A percentile compares a stretch with the other conserved stretches of the same genome.
These are phyloP conservation scores for Panopea generosa DNA, from an alignment of 2,888 invertebrate genomes.

Conservation along the genomic window DNA sequence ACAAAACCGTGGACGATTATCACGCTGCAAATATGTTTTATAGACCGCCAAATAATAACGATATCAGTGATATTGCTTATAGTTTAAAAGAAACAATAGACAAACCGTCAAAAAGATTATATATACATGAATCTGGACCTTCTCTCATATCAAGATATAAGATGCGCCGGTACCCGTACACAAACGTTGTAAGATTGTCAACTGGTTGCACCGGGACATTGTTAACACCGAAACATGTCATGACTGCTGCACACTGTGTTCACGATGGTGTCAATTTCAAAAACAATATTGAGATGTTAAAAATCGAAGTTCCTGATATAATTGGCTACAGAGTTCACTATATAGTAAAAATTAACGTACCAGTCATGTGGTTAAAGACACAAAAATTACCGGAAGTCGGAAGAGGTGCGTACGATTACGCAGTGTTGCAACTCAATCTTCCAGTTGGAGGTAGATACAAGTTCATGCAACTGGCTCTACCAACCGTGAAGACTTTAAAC, in stretches of 20 bases:
- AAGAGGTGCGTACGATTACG: constrained; percentile 77
- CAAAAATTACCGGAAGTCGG: constrained; percentile 55
- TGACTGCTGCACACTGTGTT: constrained; percentile 83
- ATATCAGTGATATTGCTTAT: too few relatives aligned
- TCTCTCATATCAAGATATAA: constrained; percentile 52
- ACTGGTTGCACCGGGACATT: constrained; percentile 82
- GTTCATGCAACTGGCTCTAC: constrained; percentile 75
- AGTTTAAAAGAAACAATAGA: too few relatives aligned
- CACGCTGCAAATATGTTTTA: too few relatives aligned
- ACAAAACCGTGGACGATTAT: too few relatives aligned
- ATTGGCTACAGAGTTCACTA: constrained; percentile 76
- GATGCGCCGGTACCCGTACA: constrained; percentile 76
- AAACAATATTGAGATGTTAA: constrained; percentile 74
- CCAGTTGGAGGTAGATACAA: constrained; percentile 71
- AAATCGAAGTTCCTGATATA: constrained; percentile 75
- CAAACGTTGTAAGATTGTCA: constrained; percentile 79
- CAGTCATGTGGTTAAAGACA: constrained; percentile 69
- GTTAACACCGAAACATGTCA: constrained; percentile 76
- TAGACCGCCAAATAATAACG: too few relatives aligned
- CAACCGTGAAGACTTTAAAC: constrained; percentile 65
- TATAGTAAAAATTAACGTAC: constrained; percentile 75
- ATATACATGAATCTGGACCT: neutral
- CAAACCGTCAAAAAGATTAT: too few relatives aligned
- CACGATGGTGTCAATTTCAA: constrained; percentile 77
- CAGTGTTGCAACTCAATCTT: constrained; percentile 74